Evolutionary conservation across 2,888 invertebrate species (phyloP).

Genomic region (Pandemis cinnamomeana): DNA sequence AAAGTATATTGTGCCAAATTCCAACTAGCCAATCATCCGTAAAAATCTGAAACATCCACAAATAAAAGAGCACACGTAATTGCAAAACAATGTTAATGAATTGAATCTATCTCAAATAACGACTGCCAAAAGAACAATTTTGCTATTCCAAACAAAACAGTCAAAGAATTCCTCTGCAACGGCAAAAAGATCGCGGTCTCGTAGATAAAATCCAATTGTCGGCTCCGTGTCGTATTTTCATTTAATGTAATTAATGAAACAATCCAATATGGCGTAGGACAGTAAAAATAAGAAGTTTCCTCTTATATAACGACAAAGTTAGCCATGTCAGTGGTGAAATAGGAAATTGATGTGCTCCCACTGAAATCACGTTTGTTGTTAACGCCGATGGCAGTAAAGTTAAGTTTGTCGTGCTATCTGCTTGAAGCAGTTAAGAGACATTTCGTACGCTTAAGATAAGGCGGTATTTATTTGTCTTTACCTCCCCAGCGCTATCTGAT

Average conservation of each 20-base stretch:
- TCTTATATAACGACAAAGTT: slow-evolving; percentile 24
- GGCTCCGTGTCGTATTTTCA: slow-evolving; percentile 35
- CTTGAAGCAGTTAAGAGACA: slow-evolving; percentile 55
- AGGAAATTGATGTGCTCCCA: slow-evolving; percentile 8
- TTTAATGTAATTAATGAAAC: slow-evolving; percentile 40
- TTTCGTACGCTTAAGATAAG: slow-evolving; percentile 70
- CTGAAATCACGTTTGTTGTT: slow-evolving; percentile 51
- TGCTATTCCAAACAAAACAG: slow-evolving; percentile 27
- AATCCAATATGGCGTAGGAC: slow-evolving; percentile 25
- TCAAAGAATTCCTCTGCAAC: slow-evolving; percentile 27
- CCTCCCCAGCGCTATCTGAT: slow-evolving; percentile 48
- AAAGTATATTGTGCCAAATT: slow-evolving; percentile 9
- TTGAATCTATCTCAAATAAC: slow-evolving; percentile 10
- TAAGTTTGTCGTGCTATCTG: slow-evolving; percentile 45
- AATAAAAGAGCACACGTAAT: background rate
- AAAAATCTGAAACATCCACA: background rate
- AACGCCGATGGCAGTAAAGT: slow-evolving; percentile 19
- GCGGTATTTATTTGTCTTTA: slow-evolving; percentile 69
- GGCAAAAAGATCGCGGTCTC: slow-evolving; percentile 29
- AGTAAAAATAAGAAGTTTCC: slow-evolving; percentile 29
- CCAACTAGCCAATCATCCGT: background rate
- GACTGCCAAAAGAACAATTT: slow-evolving; percentile 23
- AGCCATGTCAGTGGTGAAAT: background rate
- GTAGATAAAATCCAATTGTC: slow-evolving; percentile 37
- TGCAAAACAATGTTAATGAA: background rate